Conservation (phyloP, 2,113 vertebrate species). For the Jaculus jaculus region DNA sequence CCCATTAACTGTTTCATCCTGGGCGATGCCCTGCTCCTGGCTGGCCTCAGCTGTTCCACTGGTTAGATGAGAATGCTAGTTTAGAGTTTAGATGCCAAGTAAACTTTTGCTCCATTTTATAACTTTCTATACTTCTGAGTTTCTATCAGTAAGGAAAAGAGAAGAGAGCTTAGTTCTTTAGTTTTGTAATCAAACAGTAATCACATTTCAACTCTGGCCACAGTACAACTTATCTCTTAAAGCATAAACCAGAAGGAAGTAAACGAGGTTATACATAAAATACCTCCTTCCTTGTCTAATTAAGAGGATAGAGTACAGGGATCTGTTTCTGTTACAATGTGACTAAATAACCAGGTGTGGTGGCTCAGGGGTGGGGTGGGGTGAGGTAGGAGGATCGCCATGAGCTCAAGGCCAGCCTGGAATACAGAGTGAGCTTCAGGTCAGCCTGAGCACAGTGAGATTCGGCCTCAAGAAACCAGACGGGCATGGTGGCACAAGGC, state of each 20-base stretch:
- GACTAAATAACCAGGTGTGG: neutral
- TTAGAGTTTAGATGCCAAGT: neutral
- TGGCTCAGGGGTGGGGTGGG: too few relatives aligned
- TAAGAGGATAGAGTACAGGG: neutral
- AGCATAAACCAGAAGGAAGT: constrained; percentile 38
- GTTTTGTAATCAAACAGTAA: constrained; percentile 15
- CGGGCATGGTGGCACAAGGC: too few relatives aligned
- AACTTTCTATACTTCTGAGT: neutral
- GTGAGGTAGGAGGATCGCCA: too few relatives aligned
- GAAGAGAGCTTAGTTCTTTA: neutral
- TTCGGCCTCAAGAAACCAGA: too few relatives aligned
- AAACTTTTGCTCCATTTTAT: neutral
- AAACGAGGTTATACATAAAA: neutral
- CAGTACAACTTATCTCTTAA: neutral
- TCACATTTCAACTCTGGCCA: neutral
- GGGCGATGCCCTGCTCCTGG: neutral
- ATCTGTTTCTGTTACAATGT: constrained; percentile 9
- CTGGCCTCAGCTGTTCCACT: neutral
- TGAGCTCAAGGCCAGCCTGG: too few relatives aligned
- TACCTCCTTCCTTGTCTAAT: neutral
- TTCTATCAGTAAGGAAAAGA: neutral
- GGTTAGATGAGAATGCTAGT: neutral
- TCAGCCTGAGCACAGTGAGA: too few relatives aligned
- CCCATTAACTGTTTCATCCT: neutral
- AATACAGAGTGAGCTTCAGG: too few relatives aligned